Conservation (phyloP, 2,888 invertebrate species). For the Glaucopsyche alexis region DNA sequence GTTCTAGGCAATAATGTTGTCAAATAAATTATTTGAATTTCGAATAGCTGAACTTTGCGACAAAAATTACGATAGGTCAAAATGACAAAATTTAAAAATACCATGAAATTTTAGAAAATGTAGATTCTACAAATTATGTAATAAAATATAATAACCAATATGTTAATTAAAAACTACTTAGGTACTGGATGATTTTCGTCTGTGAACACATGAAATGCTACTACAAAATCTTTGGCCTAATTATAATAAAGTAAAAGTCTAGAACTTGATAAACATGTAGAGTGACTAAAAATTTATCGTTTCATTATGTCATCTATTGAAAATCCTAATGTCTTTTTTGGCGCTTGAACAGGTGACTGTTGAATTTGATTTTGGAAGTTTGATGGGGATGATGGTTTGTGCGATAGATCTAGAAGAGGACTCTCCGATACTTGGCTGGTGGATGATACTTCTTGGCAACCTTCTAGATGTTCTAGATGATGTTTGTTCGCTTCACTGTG, state of each 20-base stretch:
- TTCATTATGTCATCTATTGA: slow-evolving; percentile 94
- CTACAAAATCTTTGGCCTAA: slow-evolving; percentile 31
- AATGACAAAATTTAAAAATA: not conserved
- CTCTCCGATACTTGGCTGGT: slow-evolving; percentile 71
- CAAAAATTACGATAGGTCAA: slow-evolving; percentile 6
- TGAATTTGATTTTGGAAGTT: slow-evolving; percentile 55
- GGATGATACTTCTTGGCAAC: slow-evolving; percentile 75
- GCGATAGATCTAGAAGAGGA: slow-evolving; percentile 79
- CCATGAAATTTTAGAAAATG: not conserved
- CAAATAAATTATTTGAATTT: slow-evolving; percentile 32
- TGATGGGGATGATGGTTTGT: slow-evolving; percentile 67
- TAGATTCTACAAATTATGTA: not conserved
- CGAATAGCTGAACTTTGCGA: not conserved
- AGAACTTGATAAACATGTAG: slow-evolving; percentile 5
- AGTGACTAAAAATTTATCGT: slow-evolving; percentile 74
- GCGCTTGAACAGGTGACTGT: slow-evolving; percentile 64
- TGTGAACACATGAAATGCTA: slow-evolving; percentile 23
- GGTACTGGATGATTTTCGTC: slow-evolving; percentile 8
- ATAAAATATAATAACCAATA: slow-evolving; percentile 3
- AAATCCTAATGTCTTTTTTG: slow-evolving; percentile 83
- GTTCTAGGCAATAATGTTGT: not conserved
- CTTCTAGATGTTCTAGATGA: slow-evolving; percentile 72
- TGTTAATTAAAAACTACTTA: not conserved
- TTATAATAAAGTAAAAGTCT: slow-evolving; percentile 12
- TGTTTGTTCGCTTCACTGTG: slow-evolving; percentile 86